Percentiles rank a stretch among this genome's conserved stretches.
phyloP scores from a whole-genome alignment of 2,797 vertebrate genomes.

The Acrocephalus scirpaceus region DNA sequence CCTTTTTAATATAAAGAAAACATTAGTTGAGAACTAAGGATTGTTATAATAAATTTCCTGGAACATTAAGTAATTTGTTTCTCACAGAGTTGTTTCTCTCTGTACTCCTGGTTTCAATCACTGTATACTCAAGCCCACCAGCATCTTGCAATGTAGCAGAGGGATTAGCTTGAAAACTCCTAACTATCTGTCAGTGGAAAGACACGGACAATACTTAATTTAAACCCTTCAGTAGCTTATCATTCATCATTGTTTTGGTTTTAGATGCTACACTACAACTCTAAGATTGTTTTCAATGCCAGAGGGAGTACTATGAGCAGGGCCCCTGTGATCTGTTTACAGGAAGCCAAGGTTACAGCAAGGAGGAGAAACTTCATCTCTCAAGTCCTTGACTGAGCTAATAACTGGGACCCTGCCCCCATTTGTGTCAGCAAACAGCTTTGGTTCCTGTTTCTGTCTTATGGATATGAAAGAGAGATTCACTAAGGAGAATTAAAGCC shows the following conservation, averaged over 20 bases:
- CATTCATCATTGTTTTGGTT: background rate
- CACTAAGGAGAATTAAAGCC: background rate
- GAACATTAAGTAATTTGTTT: background rate
- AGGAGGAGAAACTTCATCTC: background rate
- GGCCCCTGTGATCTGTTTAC: accelerated
- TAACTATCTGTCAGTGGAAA: background rate
- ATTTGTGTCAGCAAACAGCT: background rate
- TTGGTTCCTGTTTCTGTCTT: background rate
- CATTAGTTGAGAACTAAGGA: background rate
- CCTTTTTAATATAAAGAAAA: background rate
- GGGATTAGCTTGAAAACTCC: background rate
- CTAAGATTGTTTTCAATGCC: background rate
- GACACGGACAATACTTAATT: background rate
- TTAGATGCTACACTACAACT: background rate
- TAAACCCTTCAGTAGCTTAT: background rate
- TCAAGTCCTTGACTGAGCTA: background rate
- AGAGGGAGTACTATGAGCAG: background rate
- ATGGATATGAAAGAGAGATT: background rate
- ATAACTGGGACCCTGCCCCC: accelerated
- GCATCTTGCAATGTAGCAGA: background rate
- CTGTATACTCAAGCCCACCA: background rate
- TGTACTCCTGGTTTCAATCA: background rate
- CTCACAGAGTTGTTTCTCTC: background rate
- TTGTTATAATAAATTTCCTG: background rate
- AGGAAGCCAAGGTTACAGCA: background rate